Conservation (phyloP, 2,797 vertebrate genomes). For the Hafferia zeledoni region DNA sequence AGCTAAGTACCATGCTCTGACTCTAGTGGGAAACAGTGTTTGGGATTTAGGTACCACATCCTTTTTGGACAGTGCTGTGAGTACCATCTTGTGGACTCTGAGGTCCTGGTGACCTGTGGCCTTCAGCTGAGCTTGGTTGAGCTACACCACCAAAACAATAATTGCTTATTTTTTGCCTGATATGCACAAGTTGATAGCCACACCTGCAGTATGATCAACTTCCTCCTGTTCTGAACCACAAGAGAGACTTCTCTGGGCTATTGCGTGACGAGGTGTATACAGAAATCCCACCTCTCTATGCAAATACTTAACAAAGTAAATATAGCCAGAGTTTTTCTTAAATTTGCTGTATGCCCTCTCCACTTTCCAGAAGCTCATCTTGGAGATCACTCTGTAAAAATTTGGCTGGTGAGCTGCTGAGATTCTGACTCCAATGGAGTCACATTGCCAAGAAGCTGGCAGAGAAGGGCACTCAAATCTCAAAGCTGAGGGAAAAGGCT, state of each 20-base stretch:
- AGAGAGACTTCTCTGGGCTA: neutral
- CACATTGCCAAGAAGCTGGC: neutral
- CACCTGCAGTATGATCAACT: neutral
- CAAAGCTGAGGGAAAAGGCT: neutral
- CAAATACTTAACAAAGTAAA: neutral
- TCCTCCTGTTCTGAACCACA: neutral
- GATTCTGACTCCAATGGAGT: neutral
- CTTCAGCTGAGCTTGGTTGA: neutral
- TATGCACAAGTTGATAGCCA: neutral
- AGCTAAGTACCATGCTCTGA: neutral
- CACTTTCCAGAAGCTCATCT: neutral
- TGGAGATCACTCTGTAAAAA: neutral
- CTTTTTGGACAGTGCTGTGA: neutral
- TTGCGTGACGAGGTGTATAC: accelerated
- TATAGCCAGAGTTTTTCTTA: neutral
- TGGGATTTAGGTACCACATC: neutral
- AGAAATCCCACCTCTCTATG: neutral
- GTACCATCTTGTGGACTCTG: constrained; percentile 51
- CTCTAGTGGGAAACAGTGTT: neutral
- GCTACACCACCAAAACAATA: neutral
- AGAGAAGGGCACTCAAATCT: neutral
- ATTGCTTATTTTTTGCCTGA: neutral
- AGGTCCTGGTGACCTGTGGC: neutral
- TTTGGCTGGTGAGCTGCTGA: neutral
- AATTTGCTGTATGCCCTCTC: neutral